Evolutionary conservation across 2,797 vertebrate genomes (phyloP), one percentile per base, ranked within the genome.

Genomic region (Artibeus jamaicensis): DNA sequence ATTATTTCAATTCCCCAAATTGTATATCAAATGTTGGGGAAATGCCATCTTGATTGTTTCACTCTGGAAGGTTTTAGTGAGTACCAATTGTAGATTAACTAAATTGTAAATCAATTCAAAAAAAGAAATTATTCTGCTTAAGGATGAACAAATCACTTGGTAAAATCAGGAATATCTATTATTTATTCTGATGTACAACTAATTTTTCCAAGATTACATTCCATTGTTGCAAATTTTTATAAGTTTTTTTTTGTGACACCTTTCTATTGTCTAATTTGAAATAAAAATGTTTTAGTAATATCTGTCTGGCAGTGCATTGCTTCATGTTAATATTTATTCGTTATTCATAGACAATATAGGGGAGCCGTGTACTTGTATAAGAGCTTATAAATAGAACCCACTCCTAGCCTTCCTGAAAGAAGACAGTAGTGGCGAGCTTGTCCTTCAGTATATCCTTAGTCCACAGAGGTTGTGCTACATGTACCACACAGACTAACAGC

Each of bases 201-300:
- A 55, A 48, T 50, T 74, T 92, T 95, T 96, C 85, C 59, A 93
- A 90, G 76, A 76, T 93, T 86, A 24, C 37, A 32, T 88, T 96
- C 82, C 93, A 70, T 88, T 95, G 48, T 88, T 95, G 48, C 71
- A 84, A 95, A 76, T 95, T 95, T 96, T 88, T 95, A 88, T 95
- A 89, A 85, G 68, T 94, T 92, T 94, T 94, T 94, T 92, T 73
- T 87, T 95, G 87, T 94, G 53, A 84, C 67, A 86, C 9, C 67
- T 95, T 97, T 95, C 59, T 94, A 78, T 93, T 95, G 79, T 95
- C 86, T 94, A 53, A 95, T 79, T 95, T 97, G 93, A 97, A 97
- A 97, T 97, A 96, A 97, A 97, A 95, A 59, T 46, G 55, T 95
- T 94, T 93, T 97, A 92, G 81, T 94, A 88, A 82, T 74, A 68